These are phyloP conservation scores for Lycophotia porphyrea DNA, from an alignment of 2,888 invertebrate genomes.

Conservation along the genomic window DNA sequence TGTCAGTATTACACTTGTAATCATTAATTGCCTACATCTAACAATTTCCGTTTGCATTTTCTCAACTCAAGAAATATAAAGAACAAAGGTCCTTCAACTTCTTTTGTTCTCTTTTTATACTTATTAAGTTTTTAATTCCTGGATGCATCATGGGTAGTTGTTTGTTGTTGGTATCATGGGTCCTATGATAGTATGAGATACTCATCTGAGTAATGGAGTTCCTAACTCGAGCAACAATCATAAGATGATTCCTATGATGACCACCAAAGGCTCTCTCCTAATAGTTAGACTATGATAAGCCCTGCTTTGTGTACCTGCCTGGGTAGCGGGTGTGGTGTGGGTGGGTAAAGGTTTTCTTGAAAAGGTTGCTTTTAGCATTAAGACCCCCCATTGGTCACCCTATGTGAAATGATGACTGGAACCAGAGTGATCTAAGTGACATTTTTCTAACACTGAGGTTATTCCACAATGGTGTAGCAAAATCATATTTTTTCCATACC, in stretches of 20 bases:
- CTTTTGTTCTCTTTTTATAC: conserved; percentile 31
- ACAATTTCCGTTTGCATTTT: conserved; percentile 16
- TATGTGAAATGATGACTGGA: not conserved
- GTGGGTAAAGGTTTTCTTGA: not conserved
- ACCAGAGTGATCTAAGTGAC: too few species aligned
- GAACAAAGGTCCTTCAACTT: conserved; percentile 16
- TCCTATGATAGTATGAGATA: not conserved
- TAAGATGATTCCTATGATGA: not conserved
- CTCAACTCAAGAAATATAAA: not conserved
- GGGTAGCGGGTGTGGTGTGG: too few species aligned
- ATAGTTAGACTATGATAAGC: not conserved
- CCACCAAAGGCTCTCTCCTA: not conserved
- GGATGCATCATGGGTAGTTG: not conserved
- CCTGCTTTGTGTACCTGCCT: not conserved
- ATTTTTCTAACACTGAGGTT: too few species aligned
- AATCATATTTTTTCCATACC: too few species aligned
- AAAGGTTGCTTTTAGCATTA: too few species aligned
- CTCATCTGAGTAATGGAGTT: not conserved
- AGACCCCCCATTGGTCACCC: not conserved
- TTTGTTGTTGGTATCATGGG: too few species aligned
- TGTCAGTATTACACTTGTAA: conserved; percentile 19
- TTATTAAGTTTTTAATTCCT: not conserved
- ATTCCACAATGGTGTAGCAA: too few species aligned
- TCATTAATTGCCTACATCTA: not conserved
- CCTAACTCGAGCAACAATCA: not conserved